These are phyloP conservation scores for Pyrochroa serraticornis DNA, from an alignment of 2,888 invertebrate genomes.

Conservation along the genomic window DNA sequence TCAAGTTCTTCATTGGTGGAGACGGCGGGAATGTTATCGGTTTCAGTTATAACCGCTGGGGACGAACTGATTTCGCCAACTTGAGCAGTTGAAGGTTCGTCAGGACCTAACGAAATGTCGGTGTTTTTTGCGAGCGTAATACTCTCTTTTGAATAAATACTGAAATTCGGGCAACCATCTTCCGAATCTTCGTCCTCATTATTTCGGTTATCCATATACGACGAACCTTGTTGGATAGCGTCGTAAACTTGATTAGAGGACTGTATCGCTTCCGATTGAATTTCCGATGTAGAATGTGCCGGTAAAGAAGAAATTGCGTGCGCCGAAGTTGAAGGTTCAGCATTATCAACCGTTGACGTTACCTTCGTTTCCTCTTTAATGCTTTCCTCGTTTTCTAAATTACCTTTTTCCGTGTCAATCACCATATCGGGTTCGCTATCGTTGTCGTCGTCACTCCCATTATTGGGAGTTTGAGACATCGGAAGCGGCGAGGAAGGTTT, in stretches of 20 bases:
- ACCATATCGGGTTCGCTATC: slow-evolving; percentile 64
- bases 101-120: slow-evolving; percentile 43
- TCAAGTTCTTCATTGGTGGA: not conserved
- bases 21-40: not conserved
- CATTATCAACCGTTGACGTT: slow-evolving; percentile 38
- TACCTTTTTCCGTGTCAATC: slow-evolving; percentile 59
- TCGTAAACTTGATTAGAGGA: slow-evolving; percentile 39
- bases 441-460: slow-evolving; percentile 58
- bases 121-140: slow-evolving; percentile 72
- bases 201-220: slow-evolving; percentile 46
- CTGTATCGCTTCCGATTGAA: slow-evolving; percentile 47
- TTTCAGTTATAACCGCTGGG: slow-evolving; percentile 21
- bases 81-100: slow-evolving; percentile 23
- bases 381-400: slow-evolving; percentile 42
- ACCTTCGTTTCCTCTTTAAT: slow-evolving; percentile 42
- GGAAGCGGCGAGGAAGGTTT: slow-evolving; percentile 37
- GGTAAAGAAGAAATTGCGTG: slow-evolving; percentile 14
- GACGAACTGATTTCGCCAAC: slow-evolving; percentile 37
- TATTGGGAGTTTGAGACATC: slow-evolving; percentile 57
- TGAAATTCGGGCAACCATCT: slow-evolving; percentile 84
- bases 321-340: not conserved
- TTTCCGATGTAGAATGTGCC: slow-evolving; percentile 36
- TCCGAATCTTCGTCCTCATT: slow-evolving; percentile 63
- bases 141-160: slow-evolving; percentile 82
- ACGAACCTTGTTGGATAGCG: not conserved